Conservation (phyloP, 2,113 vertebrate species). For the Nibea albiflora region DNA sequence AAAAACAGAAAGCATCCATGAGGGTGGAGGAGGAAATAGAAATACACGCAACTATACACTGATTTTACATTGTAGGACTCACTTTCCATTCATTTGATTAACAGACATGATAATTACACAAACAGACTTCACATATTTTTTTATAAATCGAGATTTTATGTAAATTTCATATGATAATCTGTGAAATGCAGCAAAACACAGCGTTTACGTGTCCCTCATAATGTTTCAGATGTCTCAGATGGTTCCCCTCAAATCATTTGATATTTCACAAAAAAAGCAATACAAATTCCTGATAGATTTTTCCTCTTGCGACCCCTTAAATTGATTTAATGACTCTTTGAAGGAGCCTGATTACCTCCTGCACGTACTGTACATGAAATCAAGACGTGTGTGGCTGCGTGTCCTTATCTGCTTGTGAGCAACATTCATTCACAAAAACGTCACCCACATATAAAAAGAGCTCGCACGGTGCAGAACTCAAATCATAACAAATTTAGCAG, state of each 20-base stretch:
- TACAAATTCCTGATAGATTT: background rate
- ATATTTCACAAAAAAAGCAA: background rate
- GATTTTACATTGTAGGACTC: background rate
- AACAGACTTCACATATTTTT: too few species aligned
- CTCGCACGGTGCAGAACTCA: background rate
- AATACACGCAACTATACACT: background rate
- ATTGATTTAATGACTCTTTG: background rate
- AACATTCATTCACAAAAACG: background rate
- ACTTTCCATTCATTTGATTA: background rate
- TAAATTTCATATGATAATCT: background rate
- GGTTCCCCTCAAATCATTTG: background rate
- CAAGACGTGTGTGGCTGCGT: background rate
- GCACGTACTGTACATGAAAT: background rate
- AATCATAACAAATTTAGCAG: background rate
- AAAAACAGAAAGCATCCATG: constrained; percentile 23
- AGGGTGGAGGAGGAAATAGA: constrained; percentile 19
- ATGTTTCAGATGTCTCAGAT: background rate
- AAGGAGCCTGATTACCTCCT: too few species aligned
- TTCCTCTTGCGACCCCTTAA: background rate
- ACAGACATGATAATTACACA: background rate
- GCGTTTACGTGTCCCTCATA: background rate
- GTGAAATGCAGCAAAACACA: too few species aligned
- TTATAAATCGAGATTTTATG: background rate
- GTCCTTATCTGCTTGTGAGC: background rate
- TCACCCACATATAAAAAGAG: background rate